phyloP scores from a whole-genome alignment of 1,140 invertebrate species.

The Drosophila burlai region DNA sequence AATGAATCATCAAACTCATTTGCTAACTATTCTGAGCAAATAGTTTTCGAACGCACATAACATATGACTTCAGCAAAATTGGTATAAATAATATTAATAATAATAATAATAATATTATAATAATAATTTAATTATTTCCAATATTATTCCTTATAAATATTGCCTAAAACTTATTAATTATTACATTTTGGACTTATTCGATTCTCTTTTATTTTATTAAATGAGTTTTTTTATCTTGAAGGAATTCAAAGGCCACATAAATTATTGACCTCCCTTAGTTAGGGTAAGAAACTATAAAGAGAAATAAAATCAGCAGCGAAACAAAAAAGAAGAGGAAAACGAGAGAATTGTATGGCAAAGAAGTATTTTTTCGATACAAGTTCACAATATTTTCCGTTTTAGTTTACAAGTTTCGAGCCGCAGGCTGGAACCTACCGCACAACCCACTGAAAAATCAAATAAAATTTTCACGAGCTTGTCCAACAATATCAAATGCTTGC shows the following conservation, averaged over 20 bases:
- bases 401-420: slow-evolving; percentile 66
- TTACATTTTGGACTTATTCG: not conserved
- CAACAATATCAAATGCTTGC: slow-evolving; percentile 16
- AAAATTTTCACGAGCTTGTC: slow-evolving; percentile 50
- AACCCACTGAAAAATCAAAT: slow-evolving; percentile 41
- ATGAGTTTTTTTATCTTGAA: not conserved
- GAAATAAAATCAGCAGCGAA: slow-evolving; percentile 13
- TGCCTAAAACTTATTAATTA: not conserved
- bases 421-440: slow-evolving; percentile 44
- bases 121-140: not conserved
- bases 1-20: too few species aligned
- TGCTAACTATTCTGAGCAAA: too few species aligned
- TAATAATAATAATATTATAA: not conserved
- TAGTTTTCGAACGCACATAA: too few species aligned
- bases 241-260: not conserved
- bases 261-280: not conserved
- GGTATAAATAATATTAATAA: too few species aligned
- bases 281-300: slow-evolving; percentile 5
- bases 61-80: not conserved
- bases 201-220: not conserved
- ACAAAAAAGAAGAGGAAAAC: not conserved
- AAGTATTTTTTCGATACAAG: slow-evolving; percentile 51
- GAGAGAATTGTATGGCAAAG: slow-evolving; percentile 5
- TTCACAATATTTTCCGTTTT: slow-evolving; percentile 75
- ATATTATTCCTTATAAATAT: not conserved